A percentile compares a stretch with the other conserved stretches of the same genome.
Evolutionary conservation across 2,797 vertebrate genomes (phyloP).

Genomic region (Myiotriccus ornatus): DNA sequence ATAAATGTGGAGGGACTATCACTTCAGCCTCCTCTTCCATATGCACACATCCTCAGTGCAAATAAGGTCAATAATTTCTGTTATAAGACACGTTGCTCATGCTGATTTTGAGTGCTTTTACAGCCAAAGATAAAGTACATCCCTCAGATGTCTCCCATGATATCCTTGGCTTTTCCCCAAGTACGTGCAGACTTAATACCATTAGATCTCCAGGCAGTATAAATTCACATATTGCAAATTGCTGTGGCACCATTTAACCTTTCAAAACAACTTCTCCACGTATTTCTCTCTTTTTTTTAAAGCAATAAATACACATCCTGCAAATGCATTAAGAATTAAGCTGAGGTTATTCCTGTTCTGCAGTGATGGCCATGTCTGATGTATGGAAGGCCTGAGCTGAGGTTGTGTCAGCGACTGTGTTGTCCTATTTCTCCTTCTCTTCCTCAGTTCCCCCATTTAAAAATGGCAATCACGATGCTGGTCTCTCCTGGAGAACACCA

Average conservation of each 20-base stretch:
- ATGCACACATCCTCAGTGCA: neutral
- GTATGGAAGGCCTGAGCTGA: neutral
- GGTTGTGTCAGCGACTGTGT: neutral
- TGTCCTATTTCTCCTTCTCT: neutral
- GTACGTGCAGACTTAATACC: neutral
- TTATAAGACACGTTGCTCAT: conserved; percentile 29
- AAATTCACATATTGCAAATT: neutral
- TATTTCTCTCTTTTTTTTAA: neutral
- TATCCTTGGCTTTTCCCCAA: conserved; percentile 44
- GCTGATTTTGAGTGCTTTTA: conserved; percentile 12
- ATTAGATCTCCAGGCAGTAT: neutral
- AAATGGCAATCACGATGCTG: rapidly evolving
- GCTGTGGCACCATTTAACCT: neutral
- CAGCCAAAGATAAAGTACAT: conserved; percentile 18
- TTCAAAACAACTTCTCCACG: neutral
- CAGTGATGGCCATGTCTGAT: neutral
- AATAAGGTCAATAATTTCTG: conserved; percentile 21
- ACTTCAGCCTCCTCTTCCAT: conserved; percentile 28
- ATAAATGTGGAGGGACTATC: conserved; percentile 15
- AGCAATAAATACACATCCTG: neutral
- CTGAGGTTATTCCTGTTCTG: neutral
- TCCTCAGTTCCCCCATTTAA: neutral
- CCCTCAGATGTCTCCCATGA: conserved; percentile 27
- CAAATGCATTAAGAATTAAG: neutral
- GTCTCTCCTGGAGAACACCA: neutral